These are phyloP conservation scores for Cerastoderma edule DNA, from an alignment of 2,888 invertebrate species.

Conservation along the genomic window DNA sequence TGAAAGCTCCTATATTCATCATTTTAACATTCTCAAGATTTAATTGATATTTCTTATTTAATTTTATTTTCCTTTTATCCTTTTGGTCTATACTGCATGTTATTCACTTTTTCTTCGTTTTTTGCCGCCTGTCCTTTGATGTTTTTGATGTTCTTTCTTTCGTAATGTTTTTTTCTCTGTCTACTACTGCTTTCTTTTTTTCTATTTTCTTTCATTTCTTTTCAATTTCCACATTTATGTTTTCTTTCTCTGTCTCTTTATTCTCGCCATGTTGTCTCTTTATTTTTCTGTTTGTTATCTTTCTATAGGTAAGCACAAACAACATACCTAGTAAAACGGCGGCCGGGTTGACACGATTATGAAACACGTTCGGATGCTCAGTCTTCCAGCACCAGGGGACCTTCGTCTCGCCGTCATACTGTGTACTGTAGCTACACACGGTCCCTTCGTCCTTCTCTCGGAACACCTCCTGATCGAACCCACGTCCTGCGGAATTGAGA, in stretches of 20 bases:
- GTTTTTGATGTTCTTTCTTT: too few species aligned
- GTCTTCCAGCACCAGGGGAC: constrained; percentile 63
- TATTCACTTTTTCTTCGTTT: too few species aligned
- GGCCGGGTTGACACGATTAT: constrained; percentile 68
- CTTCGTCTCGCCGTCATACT: constrained; percentile 50
- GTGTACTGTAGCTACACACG: constrained; percentile 65
- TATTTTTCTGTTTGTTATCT: constrained; percentile 22
- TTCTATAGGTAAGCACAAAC: too few species aligned
- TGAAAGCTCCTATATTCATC: too few species aligned
- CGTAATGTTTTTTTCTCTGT: neutral
- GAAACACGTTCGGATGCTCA: constrained; percentile 68
- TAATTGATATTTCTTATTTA: too few species aligned
- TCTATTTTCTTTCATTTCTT: constrained; percentile 27
- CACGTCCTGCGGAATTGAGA: constrained; percentile 65
- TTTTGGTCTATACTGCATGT: too few species aligned
- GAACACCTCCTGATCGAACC: constrained; percentile 74
- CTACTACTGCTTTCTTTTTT: neutral
- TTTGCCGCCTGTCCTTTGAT: too few species aligned
- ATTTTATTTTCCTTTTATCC: too few species aligned
- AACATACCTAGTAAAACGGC: constrained; percentile 62
- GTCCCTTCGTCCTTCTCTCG: constrained; percentile 72
- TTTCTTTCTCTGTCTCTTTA: constrained; percentile 37
- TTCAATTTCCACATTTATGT: constrained; percentile 31
- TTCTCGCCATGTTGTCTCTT: constrained; percentile 12
- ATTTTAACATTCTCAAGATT: too few species aligned